Conservation (phyloP, 1,140 invertebrate species). For the Drosophila pallidifrons region DNA sequence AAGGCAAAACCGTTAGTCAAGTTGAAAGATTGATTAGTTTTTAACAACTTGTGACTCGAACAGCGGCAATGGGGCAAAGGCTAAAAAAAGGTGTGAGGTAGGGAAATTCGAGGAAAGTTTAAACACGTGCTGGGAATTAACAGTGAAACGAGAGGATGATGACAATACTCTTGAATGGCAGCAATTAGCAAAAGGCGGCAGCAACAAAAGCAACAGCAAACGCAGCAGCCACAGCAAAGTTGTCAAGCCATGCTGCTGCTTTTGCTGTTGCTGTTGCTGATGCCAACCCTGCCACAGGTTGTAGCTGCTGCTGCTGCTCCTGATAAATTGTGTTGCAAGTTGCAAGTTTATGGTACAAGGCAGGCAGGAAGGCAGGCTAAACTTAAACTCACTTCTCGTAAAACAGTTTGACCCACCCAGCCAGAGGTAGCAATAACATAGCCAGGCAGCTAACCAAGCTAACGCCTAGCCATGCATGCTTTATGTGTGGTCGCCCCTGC, state of each 20-base stretch:
- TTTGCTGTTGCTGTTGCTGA: too few species aligned
- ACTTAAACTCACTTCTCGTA: slow-evolving; percentile 34
- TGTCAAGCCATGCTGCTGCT: slow-evolving; percentile 27
- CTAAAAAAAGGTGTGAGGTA: slow-evolving; percentile 1
- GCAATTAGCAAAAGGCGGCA: slow-evolving; percentile 64
- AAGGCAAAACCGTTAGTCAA: slow-evolving; percentile 76
- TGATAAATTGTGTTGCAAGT: slow-evolving; percentile 41
- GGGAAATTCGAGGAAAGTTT: slow-evolving; percentile 31
- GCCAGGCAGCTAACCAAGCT: slow-evolving; percentile 1
- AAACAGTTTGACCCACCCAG: slow-evolving; percentile 21
- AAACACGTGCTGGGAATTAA: slow-evolving; percentile 71
- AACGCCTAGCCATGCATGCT: slow-evolving; percentile 55
- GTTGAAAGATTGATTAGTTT: slow-evolving; percentile 83
- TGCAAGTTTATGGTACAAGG: slow-evolving; percentile 4
- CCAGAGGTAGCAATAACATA: slow-evolving; percentile 1
- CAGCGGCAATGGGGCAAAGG: neutral
- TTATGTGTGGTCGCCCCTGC: slow-evolving; percentile 41
- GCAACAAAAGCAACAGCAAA: neutral
- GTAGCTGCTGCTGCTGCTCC: slow-evolving; percentile 1
- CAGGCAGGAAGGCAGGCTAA: neutral
- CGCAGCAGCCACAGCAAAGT: slow-evolving; percentile 33
- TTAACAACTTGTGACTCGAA: slow-evolving; percentile 79
- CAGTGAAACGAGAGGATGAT: slow-evolving; percentile 46
- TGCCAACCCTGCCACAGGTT: neutral
- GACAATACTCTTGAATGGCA: slow-evolving; percentile 51